A percentile compares a stretch with the other conserved stretches of the same genome.
Evolutionary conservation across 2,888 invertebrate genomes (phyloP).

Genomic region (Hylaea fasciaria): DNA sequence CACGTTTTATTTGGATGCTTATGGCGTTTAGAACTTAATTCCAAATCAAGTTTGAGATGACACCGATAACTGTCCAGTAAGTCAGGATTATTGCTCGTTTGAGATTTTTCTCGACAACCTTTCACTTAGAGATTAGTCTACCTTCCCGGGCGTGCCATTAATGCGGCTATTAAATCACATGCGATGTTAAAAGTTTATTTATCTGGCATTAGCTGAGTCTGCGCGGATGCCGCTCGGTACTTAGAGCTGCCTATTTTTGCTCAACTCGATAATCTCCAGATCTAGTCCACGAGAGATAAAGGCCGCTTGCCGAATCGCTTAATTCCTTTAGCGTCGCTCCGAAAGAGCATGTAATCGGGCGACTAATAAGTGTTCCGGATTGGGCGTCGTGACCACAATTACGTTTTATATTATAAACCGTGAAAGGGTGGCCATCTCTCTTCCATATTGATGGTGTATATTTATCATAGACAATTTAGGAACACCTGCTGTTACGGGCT

Average conservation of each 20-base stretch:
- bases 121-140: conserved; percentile 44
- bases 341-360: conserved; percentile 47
- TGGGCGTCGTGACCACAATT: conserved; percentile 66
- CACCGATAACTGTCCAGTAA: conserved; percentile 62
- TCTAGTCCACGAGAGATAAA: conserved; percentile 9
- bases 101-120: conserved; percentile 51
- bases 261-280: not conserved
- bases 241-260: conserved; percentile 5
- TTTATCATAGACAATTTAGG: conserved; percentile 79
- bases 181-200: conserved; percentile 35
- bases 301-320: conserved; percentile 18
- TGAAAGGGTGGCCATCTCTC: conserved; percentile 65
- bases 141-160: conserved; percentile 19
- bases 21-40: conserved; percentile 63
- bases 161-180: conserved; percentile 20
- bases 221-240: conserved; percentile 37
- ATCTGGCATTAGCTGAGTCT: conserved; percentile 39
- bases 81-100: conserved; percentile 60
- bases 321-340: conserved; percentile 43
- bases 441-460: conserved; percentile 74
- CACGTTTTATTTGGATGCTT: conserved; percentile 56
- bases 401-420: conserved; percentile 60
- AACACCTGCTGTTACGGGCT: conserved; percentile 79
- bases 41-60: conserved; percentile 53
- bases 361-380: conserved; percentile 52